Evolutionary conservation across 2,797 vertebrate species (phyloP).

Genomic region (Threskiornis aethiopicus): DNA sequence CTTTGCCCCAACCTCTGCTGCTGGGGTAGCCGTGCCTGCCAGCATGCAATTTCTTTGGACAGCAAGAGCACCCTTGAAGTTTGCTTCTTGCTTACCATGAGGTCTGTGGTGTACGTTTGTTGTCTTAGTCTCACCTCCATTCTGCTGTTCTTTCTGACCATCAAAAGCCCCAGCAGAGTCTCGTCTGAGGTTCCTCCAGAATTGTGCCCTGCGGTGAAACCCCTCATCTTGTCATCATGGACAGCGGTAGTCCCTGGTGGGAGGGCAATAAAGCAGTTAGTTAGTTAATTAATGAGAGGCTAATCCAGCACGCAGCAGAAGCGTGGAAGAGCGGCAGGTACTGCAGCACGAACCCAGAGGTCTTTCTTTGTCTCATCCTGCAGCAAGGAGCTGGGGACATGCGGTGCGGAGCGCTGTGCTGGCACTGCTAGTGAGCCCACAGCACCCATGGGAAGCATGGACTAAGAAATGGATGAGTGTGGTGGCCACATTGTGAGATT

Average conservation of each 20-base stretch:
- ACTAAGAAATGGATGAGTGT: background rate
- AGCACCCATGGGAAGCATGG: background rate
- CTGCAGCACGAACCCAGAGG: background rate
- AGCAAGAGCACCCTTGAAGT: background rate
- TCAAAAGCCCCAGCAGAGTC: background rate
- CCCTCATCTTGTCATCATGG: background rate
- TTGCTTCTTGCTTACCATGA: background rate
- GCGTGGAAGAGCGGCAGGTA: accelerated
- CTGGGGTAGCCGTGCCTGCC: accelerated
- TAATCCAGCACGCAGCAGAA: background rate
- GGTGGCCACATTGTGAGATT: background rate
- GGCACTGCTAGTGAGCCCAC: background rate
- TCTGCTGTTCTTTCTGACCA: background rate
- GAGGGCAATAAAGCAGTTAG: background rate
- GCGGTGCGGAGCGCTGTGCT: accelerated
- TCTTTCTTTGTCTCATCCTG: background rate
- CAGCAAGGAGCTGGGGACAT: background rate
- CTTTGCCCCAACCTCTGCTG: background rate
- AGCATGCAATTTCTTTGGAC: background rate
- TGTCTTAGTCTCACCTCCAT: background rate
- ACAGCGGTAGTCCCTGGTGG: background rate
- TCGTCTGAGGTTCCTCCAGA: background rate
- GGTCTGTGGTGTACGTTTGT: background rate
- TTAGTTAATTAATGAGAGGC: background rate
- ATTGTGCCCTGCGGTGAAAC: background rate